phyloP scores from a whole-genome alignment of 2,113 vertebrate species.

The Lophius piscatorius region DNA sequence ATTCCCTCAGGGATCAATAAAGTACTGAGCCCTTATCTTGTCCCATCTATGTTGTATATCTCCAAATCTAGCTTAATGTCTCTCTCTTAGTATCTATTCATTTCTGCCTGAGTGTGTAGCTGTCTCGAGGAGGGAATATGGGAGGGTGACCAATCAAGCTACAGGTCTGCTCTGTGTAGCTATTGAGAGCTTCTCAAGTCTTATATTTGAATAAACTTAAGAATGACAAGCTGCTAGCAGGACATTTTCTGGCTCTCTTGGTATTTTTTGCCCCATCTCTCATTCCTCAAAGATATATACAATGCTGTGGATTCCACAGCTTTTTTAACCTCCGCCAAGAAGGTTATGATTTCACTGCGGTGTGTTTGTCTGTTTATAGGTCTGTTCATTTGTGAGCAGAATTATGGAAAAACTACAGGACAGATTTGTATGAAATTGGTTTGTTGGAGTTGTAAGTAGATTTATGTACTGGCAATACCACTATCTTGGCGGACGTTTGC shows the following conservation, averaged over 20 bases:
- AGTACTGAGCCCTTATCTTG: slow-evolving; percentile 48
- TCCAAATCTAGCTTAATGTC: slow-evolving; percentile 61
- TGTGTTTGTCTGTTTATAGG: too few relatives aligned
- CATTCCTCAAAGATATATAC: slow-evolving; percentile 1
- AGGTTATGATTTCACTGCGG: too few relatives aligned
- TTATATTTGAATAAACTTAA: slow-evolving; percentile 27
- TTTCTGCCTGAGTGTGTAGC: slow-evolving; percentile 49
- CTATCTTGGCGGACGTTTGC: too few relatives aligned
- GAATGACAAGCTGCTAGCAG: slow-evolving; percentile 2
- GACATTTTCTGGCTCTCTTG: slow-evolving; percentile 17
- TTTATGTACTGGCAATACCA: too few relatives aligned
- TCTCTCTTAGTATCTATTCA: slow-evolving; percentile 67
- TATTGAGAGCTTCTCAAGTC: slow-evolving; percentile 29
- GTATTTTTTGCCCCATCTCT: slow-evolving; percentile 1
- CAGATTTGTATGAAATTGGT: too few relatives aligned
- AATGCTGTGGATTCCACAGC: too few relatives aligned
- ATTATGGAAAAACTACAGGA: too few relatives aligned
- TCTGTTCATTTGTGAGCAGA: too few relatives aligned
- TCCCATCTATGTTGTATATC: slow-evolving; percentile 51
- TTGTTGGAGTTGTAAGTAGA: too few relatives aligned
- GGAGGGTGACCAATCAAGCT: slow-evolving; percentile 50
- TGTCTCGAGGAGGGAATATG: slow-evolving; percentile 60
- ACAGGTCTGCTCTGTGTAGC: slow-evolving; percentile 42
- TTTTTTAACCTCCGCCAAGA: too few relatives aligned
- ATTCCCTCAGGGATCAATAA: slow-evolving; percentile 71